Conservation (phyloP, 2,888 invertebrate genomes). For the Amblyteles armatorius region DNA sequence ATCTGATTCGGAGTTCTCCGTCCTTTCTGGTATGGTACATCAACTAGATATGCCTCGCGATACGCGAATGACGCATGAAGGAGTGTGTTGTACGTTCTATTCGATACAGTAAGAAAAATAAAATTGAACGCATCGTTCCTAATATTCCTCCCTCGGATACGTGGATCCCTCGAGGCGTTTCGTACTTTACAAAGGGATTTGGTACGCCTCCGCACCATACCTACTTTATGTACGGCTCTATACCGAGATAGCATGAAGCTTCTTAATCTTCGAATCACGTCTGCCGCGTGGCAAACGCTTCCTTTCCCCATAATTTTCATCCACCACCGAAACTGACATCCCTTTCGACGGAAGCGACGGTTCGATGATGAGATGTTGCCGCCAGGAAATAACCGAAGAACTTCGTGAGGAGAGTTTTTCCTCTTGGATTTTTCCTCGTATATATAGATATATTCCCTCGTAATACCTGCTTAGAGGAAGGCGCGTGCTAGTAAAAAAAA, state of each 20-base stretch:
- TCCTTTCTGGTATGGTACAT: neutral
- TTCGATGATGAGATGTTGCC: constrained; percentile 41
- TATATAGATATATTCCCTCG: too few relatives aligned
- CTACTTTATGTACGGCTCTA: neutral
- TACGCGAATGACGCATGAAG: neutral
- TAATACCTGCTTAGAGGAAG: constrained; percentile 6
- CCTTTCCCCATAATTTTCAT: constrained; percentile 22
- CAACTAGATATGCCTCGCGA: neutral
- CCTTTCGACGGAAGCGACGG: constrained; percentile 23
- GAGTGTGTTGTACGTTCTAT: neutral
- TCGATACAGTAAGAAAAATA: constrained; percentile 26
- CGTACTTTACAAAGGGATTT: neutral
- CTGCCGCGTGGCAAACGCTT: constrained; percentile 44
- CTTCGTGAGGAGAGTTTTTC: constrained; percentile 31
- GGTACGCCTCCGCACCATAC: neutral
- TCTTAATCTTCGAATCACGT: constrained; percentile 57
- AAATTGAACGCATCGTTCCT: constrained; percentile 12
- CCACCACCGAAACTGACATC: constrained; percentile 16
- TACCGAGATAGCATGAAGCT: neutral
- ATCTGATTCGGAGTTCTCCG: neutral
- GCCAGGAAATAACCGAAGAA: constrained; percentile 25
- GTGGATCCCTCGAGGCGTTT: neutral
- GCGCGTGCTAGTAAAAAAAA: constrained; percentile 11
- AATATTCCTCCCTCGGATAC: neutral
- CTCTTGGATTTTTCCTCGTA: neutral